A percentile compares a stretch with the other conserved stretches of the same genome.
phyloP scores from a whole-genome alignment of 2,113 vertebrate species.

The Laticauda laticaudata region DNA sequence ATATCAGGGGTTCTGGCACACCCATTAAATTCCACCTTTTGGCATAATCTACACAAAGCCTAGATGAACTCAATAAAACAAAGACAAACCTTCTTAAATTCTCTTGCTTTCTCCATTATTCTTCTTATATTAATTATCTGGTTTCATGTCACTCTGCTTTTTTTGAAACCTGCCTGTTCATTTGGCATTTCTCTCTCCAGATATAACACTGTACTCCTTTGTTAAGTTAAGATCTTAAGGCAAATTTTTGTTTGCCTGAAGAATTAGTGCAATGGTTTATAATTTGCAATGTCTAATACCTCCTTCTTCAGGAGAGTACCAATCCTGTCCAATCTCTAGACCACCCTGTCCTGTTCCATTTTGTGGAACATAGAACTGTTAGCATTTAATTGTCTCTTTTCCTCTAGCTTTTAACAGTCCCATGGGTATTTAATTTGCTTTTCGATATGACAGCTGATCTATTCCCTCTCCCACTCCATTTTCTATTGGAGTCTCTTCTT shows the following conservation, averaged over 20 bases:
- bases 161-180: not conserved
- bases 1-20: not conserved
- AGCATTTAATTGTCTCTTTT: not conserved
- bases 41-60: not conserved
- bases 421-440: not conserved
- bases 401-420: not conserved
- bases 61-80: not conserved
- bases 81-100: not conserved
- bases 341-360: not conserved
- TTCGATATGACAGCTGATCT: not conserved
- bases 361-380: not conserved
- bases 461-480: not conserved
- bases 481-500: not conserved
- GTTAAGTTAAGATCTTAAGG: not conserved
- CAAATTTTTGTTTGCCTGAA: not conserved
- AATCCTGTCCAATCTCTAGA: not conserved
- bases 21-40: not conserved
- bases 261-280: not conserved
- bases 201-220: not conserved
- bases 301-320: not conserved
- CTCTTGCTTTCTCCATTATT: not conserved
- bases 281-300: not conserved
- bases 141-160: not conserved
- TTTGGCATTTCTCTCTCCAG: not conserved
- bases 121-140: not conserved